Evolutionary conservation across 2,888 invertebrate genomes (phyloP).

Genomic region (Hedychridium roseum): DNA sequence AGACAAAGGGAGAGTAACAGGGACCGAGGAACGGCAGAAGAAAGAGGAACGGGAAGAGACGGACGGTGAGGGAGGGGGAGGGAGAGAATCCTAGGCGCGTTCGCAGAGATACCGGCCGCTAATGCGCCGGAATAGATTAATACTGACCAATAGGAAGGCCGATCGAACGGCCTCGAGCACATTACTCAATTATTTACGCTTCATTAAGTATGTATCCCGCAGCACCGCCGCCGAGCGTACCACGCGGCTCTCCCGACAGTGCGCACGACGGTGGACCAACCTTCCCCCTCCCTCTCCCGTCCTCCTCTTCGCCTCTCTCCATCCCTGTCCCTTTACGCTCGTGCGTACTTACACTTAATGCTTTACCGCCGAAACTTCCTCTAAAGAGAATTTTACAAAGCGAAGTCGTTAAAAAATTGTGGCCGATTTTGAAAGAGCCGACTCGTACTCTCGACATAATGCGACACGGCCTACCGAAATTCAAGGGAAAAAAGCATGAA

Average conservation of each 20-base stretch:
- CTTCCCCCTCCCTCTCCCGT: not conserved
- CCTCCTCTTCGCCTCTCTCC: not conserved
- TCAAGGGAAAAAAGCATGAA: no score
- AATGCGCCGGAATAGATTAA: constrained; percentile 64
- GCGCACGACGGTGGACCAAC: no score
- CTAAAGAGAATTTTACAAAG: no score
- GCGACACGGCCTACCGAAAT: no score
- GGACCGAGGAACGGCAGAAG: constrained; percentile 1
- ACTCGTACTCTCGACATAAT: no score
- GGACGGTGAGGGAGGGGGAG: constrained; percentile 3
- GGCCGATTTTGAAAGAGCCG: no score
- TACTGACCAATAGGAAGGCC: constrained; percentile 63
- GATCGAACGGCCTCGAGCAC: constrained; percentile 64
- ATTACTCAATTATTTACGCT: constrained; percentile 65
- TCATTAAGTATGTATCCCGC: constrained; percentile 65
- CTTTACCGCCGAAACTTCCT: no score
- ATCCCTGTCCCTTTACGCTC: no score
- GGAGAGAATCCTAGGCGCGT: constrained; percentile 42
- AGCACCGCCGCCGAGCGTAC: constrained; percentile 60
- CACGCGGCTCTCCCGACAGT: constrained; percentile 35
- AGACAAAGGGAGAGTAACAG: constrained; percentile 1
- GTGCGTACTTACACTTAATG: no score
- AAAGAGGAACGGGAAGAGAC: not conserved
- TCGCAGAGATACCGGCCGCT: constrained; percentile 57
- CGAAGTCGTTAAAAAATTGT: no score